These are phyloP conservation scores for Perithous albicinctus DNA, from an alignment of 2,888 invertebrate genomes.

Conservation along the genomic window DNA sequence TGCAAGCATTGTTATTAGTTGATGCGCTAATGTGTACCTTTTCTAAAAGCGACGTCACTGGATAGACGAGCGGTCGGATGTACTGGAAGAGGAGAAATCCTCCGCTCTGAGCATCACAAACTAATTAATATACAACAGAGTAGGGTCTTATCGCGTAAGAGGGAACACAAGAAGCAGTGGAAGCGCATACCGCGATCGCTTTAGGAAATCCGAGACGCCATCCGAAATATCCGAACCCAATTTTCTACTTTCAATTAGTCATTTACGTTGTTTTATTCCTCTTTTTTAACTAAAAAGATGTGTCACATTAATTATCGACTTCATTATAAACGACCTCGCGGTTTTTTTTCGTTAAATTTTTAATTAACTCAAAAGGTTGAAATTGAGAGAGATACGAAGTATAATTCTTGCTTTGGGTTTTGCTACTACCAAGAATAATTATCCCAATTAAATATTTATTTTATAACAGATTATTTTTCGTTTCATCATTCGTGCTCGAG, in stretches of 20 bases:
- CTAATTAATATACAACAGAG: slow-evolving; percentile 49
- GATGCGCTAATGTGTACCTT: slow-evolving; percentile 47
- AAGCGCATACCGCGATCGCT: background rate
- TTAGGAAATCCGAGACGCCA: background rate
- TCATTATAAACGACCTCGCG: background rate
- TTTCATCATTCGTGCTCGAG: background rate
- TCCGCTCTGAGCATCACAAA: no score
- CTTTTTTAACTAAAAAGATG: no score
- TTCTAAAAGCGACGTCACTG: slow-evolving; percentile 27
- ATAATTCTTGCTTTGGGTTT: background rate
- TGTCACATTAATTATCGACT: no score
- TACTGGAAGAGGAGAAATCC: slow-evolving; percentile 25
- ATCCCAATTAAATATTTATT: no score
- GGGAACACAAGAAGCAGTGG: background rate
- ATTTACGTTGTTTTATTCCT: background rate
- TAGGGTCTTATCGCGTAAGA: slow-evolving; percentile 9
- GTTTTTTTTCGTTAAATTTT: no score
- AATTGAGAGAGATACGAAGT: background rate
- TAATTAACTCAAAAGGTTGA: background rate
- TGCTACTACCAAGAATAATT: background rate
- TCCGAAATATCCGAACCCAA: background rate
- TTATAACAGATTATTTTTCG: background rate
- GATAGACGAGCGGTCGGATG: slow-evolving; percentile 6
- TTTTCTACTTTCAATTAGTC: background rate
- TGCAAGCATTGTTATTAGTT: slow-evolving; percentile 51